phyloP scores from a whole-genome alignment of 2,113 vertebrate genomes.

The Oceanites oceanicus region DNA sequence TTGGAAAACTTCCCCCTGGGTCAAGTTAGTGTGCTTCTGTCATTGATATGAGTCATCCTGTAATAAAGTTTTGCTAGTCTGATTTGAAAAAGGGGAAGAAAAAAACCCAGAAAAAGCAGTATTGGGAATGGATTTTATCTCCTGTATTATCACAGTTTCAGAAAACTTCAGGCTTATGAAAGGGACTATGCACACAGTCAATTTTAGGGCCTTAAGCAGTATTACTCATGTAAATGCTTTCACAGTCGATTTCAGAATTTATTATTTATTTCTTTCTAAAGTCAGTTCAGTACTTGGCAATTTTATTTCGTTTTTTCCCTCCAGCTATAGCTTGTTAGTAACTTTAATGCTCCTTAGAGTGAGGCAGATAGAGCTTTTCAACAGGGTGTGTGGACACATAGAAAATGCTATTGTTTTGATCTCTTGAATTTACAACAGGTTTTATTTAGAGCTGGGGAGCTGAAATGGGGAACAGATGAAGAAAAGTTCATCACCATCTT shows the following conservation, averaged over 20 bases:
- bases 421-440: conserved; percentile 71
- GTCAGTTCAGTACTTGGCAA: neutral
- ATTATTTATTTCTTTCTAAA: neutral
- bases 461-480: conserved; percentile 93
- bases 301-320: neutral
- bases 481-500: conserved; percentile 92
- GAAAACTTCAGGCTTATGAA: neutral
- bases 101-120: neutral
- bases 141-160: neutral
- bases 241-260: neutral
- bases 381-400: neutral
- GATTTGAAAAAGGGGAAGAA: neutral
- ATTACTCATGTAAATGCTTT: neutral
- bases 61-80: neutral
- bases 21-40: neutral
- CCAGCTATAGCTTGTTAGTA: neutral
- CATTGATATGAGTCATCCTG: neutral
- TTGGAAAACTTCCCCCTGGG: neutral
- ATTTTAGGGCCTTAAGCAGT: neutral
- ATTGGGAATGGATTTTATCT: neutral
- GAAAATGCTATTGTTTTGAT: neutral
- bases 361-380: neutral
- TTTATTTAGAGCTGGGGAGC: conserved; percentile 88
- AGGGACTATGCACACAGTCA: neutral
- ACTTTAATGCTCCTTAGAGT: neutral